Base-by-base conservation (phyloP, 2,797 vertebrate genomes). In the Darevskia nairensis region DNA sequence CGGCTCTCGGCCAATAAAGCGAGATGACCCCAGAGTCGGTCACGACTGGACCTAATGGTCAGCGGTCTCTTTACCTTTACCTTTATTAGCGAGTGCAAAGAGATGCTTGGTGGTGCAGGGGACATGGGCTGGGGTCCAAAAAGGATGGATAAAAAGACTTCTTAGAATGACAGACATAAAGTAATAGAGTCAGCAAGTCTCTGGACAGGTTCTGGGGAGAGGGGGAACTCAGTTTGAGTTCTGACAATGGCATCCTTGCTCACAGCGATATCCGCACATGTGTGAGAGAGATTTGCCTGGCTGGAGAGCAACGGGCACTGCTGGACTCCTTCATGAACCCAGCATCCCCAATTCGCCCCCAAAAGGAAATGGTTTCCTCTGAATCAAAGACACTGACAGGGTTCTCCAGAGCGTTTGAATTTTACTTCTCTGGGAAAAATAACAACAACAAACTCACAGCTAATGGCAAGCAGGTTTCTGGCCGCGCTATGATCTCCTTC, bases 351-450 rank as follows among this genome's bases (percentile, higher is more conserved):
- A 27, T 25, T 13, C 46, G 2, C 64, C 66, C 21, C 55, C 27
- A n/a, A 88, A 80, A 71, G 27, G 10, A 35, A 32, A 7, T 32
- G 27, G 85, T 68, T 89, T 91, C 85, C 87, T 91, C 77, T 92
- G 89, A 32, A 84, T 9, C 86, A 78, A 92, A 76, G n/a, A 74
- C 71, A 39, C 29, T 17, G 64, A 78, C 86, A 90, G 87, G 23
- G 19, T 77, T 77, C 39, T 68, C 81, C 71, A 59, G 27, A 25
- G 55, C 7, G 46, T 76, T 81, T 75, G 39, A 41, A 85, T 80
- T 61, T 59, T 0, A 0, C 32, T 89, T 39, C 88, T 84, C 25
- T 68, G 55, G 50, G 66, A 13, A 17, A 29, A 61, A 68, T 1
- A 82, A 64, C 66, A 83, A 46, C 74, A 82, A 64, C 61, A 83